Base-by-base conservation (phyloP, 53 echinoderm and acorn worm genomes). In the Luidia sarsii region DNA sequence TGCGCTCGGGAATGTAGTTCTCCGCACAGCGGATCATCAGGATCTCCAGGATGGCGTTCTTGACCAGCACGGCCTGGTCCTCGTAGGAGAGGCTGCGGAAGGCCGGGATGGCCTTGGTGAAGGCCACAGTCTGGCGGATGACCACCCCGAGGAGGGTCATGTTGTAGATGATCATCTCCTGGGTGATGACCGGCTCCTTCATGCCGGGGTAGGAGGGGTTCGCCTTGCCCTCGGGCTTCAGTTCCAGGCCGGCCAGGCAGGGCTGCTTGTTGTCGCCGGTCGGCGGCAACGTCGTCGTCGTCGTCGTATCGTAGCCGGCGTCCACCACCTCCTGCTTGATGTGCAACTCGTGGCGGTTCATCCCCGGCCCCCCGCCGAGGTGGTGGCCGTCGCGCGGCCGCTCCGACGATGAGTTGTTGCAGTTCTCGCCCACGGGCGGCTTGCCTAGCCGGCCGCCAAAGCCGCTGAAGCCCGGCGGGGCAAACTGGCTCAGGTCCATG, bases 31-130 rank as follows among this genome's bases (percentile, higher is more conserved):
- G 83, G 56, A 99, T 72, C 87, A 99, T 94, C 69, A 99, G 82
- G 53, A 99, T 89, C 69, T 99, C 99, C 65, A 99, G 74, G 67
- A 99, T 99, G 69, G 99, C 91, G 49, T 90, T 89, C 83, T 94
- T 99, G 81, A 99, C 94, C 29, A 99, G 84, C 25, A 99, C 93
- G 0, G 99, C 99, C 59, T 99, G 99, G 85, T 99, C 99, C 64
- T 99, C 99, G 64, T 99, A 99, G 15, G 99, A 89, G 53, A 99
- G 87, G 41, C 73, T 80, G 57, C 99, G 80, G 85, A 94, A 94
- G 56, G 91, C 91, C 18, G 93, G 99, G 56, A 97, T 91, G 73
- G 93, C 91, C 79, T 97, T 97, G 51, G 97, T 92, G 84, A 97
- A 97, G 53, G 90, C 88, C n/a, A 97, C 97, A 82, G 97, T 97